phyloP scores from a whole-genome alignment of 2,113 vertebrate species.

The Tylochromis polylepis region DNA sequence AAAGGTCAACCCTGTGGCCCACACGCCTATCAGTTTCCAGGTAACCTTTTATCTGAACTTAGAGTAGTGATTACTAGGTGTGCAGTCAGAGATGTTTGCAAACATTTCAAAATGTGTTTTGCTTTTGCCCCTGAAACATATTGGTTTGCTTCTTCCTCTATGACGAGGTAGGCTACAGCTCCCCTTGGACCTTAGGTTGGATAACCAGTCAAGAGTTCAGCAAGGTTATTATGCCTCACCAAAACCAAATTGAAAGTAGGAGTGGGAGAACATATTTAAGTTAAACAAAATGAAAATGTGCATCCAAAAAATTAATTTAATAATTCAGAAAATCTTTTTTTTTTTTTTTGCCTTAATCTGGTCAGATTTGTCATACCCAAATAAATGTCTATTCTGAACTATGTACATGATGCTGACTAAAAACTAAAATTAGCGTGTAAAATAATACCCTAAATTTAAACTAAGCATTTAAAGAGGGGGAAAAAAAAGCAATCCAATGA shows the following conservation, averaged over 20 bases:
- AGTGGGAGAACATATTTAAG: background rate
- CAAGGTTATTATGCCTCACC: background rate
- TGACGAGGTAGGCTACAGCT: background rate
- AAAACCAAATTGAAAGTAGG: background rate
- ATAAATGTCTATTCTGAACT: background rate
- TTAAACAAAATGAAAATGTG: too few relatives aligned
- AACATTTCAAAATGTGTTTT: background rate
- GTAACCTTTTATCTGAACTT: background rate
- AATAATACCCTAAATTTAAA: background rate
- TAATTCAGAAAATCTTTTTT: too few relatives aligned
- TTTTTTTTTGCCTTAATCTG: background rate
- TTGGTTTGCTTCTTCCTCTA: background rate
- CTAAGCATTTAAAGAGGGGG: background rate
- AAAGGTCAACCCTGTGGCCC: background rate
- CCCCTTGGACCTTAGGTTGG: background rate
- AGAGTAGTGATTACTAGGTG: background rate
- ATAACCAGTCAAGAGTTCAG: background rate
- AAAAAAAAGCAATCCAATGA: background rate
- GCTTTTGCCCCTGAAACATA: background rate
- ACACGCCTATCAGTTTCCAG: background rate
- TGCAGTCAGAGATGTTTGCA: background rate
- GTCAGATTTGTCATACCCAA: background rate
- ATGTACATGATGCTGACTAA: background rate
- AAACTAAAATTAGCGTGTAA: background rate
- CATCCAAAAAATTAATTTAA: too few relatives aligned